phyloP scores from a whole-genome alignment of 2,888 invertebrate genomes.

The Syrista parreyssii region DNA sequence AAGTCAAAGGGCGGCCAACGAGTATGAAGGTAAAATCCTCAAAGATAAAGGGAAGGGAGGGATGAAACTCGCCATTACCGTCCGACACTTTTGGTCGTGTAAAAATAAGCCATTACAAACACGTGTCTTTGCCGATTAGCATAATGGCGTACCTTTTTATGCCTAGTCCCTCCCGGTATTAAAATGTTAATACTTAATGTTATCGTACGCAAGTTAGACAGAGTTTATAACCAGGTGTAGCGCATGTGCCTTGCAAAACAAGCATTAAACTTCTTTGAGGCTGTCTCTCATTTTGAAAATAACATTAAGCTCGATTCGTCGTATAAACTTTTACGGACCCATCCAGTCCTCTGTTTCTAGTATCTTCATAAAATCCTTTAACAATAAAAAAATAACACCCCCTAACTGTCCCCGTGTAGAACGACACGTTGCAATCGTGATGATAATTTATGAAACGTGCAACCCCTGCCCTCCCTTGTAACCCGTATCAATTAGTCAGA shows the following conservation, averaged over 20 bases:
- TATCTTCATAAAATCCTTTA: too few relatives aligned
- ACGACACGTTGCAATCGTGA: too few relatives aligned
- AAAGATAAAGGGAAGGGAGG: not conserved
- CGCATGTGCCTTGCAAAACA: conserved; percentile 34
- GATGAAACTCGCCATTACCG: not conserved
- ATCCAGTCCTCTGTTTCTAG: too few relatives aligned
- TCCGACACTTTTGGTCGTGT: conserved; percentile 39
- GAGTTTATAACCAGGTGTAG: conserved; percentile 34
- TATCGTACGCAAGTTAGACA: conserved; percentile 29
- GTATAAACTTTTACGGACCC: too few relatives aligned
- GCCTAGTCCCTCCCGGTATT: conserved; percentile 28
- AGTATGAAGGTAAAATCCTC: not conserved
- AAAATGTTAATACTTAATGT: conserved; percentile 49
- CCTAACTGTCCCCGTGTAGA: too few relatives aligned
- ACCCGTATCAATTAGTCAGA: too few relatives aligned
- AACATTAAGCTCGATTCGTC: not conserved
- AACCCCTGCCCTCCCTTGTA: too few relatives aligned
- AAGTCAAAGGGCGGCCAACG: not conserved
- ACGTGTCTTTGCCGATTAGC: conserved; percentile 60
- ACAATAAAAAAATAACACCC: too few relatives aligned
- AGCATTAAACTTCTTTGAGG: conserved; percentile 39
- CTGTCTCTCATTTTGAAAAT: conserved; percentile 8
- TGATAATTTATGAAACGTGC: too few relatives aligned
- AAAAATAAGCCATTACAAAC: conserved; percentile 58
- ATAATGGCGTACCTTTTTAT: conserved; percentile 51